These are phyloP conservation scores for Pomacea canaliculata DNA, from an alignment of 2,888 invertebrate genomes.

Conservation along the genomic window DNA sequence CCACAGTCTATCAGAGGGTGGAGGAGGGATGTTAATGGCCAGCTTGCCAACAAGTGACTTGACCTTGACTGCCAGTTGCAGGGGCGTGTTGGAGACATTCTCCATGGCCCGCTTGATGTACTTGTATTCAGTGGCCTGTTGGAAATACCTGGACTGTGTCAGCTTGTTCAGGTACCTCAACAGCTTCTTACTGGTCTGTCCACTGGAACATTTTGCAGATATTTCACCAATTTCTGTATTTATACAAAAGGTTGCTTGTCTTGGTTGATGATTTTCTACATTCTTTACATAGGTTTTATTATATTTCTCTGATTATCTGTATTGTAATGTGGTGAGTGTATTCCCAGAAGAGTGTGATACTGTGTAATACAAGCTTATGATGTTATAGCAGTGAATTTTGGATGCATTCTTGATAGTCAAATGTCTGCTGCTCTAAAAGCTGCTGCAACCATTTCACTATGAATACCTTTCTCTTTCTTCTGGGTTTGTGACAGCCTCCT, in stretches of 20 bases:
- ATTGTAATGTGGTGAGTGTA: too few species aligned
- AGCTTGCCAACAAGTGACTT: slow-evolving; percentile 83
- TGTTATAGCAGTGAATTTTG: too few species aligned
- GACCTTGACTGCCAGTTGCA: slow-evolving; percentile 87
- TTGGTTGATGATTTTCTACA: neutral
- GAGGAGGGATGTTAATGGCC: slow-evolving; percentile 87
- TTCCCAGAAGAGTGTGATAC: too few species aligned
- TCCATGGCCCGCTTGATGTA: slow-evolving; percentile 91
- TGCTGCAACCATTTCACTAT: too few species aligned
- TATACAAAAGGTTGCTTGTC: neutral
- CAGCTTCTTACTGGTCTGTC: slow-evolving; percentile 75
- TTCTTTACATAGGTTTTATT: neutral
- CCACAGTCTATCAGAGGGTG: slow-evolving; percentile 93
- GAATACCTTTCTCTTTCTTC: slow-evolving; percentile 46
- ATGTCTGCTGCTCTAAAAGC: too few species aligned
- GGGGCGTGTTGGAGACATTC: slow-evolving; percentile 88
- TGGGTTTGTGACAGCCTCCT: slow-evolving; percentile 37
- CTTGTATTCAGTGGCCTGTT: slow-evolving; percentile 87
- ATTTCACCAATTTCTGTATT: neutral
- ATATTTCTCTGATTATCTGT: neutral
- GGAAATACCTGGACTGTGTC: slow-evolving; percentile 87
- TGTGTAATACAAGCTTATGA: too few species aligned
- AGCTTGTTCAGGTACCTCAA: slow-evolving; percentile 87
- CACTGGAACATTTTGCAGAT: slow-evolving; percentile 5
- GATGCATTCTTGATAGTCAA: too few species aligned